Conservation (phyloP, 1,140 invertebrate genomes). For the Megalonaias nervosa region DNA sequence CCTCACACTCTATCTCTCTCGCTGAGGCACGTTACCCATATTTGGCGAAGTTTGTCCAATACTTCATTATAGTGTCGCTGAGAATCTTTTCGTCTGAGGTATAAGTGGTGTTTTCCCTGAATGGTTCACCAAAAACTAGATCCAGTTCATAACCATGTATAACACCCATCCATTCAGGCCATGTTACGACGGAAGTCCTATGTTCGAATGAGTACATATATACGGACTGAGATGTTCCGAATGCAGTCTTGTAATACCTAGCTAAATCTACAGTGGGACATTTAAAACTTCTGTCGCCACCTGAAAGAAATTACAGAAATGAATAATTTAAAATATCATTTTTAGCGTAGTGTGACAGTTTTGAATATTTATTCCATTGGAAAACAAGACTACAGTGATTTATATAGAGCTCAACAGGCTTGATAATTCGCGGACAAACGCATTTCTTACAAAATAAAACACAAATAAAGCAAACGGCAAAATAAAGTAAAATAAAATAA, state of each 20-base stretch:
- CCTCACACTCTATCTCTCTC: no score
- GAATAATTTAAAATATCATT: no score
- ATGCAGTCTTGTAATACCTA: slow-evolving; percentile 1
- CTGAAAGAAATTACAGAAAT: slow-evolving; percentile 38
- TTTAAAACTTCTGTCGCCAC: slow-evolving; percentile 57
- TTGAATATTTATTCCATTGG: no score
- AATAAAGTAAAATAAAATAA: no score
- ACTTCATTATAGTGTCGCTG: slow-evolving; percentile 90
- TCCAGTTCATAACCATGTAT: slow-evolving; percentile 97
- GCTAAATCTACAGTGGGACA: slow-evolving; percentile 57
- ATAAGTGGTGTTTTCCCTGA: slow-evolving; percentile 85
- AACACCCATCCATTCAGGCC: slow-evolving; percentile 96
- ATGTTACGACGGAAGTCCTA: slow-evolving; percentile 78
- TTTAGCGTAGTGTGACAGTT: no score
- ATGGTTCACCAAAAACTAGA: slow-evolving; percentile 89
- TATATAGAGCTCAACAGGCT: no score
- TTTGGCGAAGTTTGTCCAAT: slow-evolving; percentile 94
- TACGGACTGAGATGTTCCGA: not conserved
- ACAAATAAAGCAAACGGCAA: no score
- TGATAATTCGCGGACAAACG: no score
- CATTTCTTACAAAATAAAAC: no score
- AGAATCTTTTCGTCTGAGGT: slow-evolving; percentile 89
- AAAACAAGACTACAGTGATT: no score
- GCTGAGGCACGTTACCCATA: slow-evolving; percentile 81
- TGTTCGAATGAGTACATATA: slow-evolving; percentile 60